These are phyloP conservation scores for Probaryconus sp. DNA, from an alignment of 1,140 invertebrate species.

Conservation along the genomic window DNA sequence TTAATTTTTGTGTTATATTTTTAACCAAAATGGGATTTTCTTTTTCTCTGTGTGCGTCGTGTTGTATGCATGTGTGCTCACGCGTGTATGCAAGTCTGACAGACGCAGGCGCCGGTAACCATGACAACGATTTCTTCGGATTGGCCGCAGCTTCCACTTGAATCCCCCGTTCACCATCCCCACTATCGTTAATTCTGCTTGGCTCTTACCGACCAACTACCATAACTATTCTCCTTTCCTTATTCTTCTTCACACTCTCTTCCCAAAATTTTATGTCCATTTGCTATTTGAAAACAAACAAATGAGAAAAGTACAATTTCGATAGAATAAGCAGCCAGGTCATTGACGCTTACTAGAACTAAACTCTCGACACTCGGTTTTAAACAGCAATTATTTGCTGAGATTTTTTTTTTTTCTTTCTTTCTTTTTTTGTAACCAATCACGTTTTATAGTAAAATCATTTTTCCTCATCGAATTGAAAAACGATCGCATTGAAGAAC, in stretches of 20 bases:
- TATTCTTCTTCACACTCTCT: slow-evolving; percentile 32
- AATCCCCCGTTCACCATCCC: slow-evolving; percentile 72
- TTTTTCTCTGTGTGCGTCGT: slow-evolving; percentile 18
- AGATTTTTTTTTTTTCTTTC: no score
- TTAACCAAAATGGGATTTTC: slow-evolving; percentile 34
- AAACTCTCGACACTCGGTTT: no score
- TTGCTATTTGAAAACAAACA: slow-evolving; percentile 37
- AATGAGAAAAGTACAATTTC: no score
- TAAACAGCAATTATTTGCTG: no score
- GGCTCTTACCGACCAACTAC: slow-evolving; percentile 48
- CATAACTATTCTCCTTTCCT: slow-evolving; percentile 49
- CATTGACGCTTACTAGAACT: no score
- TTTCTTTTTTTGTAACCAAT: no score
- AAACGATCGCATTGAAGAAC: no score
- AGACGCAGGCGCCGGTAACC: slow-evolving; percentile 75
- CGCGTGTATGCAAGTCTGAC: slow-evolving; percentile 57
- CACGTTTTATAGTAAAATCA: no score
- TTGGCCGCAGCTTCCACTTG: slow-evolving; percentile 77
- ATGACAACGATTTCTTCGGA: slow-evolving; percentile 78
- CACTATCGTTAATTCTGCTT: slow-evolving; percentile 74
- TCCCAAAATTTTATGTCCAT: slow-evolving; percentile 37
- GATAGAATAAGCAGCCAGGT: no score
- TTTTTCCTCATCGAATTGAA: no score
- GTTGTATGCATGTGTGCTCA: slow-evolving; percentile 16
- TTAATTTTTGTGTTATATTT: not conserved